These are phyloP conservation scores for Cylindroiulus punctatus DNA, from an alignment of 2,888 invertebrate genomes.

Conservation along the genomic window DNA sequence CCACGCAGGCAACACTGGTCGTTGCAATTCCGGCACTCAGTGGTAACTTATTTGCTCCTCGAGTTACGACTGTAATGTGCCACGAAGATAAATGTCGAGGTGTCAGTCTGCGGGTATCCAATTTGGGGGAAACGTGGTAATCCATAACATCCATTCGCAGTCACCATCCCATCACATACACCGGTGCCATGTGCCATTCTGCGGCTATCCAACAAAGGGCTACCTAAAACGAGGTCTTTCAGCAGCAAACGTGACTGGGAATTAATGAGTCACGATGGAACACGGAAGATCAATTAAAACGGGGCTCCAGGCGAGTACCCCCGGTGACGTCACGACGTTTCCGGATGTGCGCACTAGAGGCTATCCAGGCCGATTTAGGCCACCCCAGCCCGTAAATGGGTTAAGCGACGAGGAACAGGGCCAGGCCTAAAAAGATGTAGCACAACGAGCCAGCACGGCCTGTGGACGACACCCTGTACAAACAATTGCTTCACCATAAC, in stretches of 20 bases:
- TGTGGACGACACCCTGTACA: background rate
- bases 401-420: conserved; percentile 13
- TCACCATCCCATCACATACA: too few relatives aligned
- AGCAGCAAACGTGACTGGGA: background rate
- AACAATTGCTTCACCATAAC: background rate
- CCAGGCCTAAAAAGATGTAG: background rate
- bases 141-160: too few relatives aligned
- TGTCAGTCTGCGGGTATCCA: too few relatives aligned
- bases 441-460: conserved; percentile 4
- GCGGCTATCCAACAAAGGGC: background rate
- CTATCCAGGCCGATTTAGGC: conserved; percentile 8
- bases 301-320: background rate
- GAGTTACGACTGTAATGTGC: too few relatives aligned
- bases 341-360: conserved; percentile 3
- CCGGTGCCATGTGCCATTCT: background rate
- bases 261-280: background rate
- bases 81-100: too few relatives aligned
- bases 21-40: too few relatives aligned
- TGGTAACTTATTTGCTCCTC: too few relatives aligned
- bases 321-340: background rate
- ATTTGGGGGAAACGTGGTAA: too few relatives aligned
- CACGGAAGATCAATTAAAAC: background rate
- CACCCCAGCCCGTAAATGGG: background rate
- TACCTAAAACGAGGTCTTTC: too few relatives aligned
- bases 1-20: too few relatives aligned